A percentile compares a stretch with the other conserved stretches of the same genome.
Conservation (phyloP, 1,140 invertebrate species). For the Drosophila nebulosa region DNA sequence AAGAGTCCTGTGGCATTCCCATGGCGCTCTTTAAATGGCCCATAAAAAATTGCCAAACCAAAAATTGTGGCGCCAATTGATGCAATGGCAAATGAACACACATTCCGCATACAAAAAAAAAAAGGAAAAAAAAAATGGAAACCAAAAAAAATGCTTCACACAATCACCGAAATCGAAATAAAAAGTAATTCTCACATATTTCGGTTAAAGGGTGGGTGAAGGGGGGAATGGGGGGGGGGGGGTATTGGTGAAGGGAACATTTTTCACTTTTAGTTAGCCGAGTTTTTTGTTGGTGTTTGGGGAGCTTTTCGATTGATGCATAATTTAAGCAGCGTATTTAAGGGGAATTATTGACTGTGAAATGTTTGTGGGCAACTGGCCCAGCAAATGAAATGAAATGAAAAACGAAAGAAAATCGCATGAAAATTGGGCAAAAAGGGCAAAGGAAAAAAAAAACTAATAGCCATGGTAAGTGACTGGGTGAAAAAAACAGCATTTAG, state of each 20-base stretch:
- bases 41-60: conserved; percentile 38
- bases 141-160: not conserved
- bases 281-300: conserved; percentile 18
- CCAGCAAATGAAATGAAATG: not conserved
- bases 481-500: not conserved
- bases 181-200: conserved; percentile 64
- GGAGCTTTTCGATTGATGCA: conserved; percentile 38
- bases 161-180: conserved; percentile 32
- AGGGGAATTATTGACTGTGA: conserved; percentile 65
- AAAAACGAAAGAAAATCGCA: not conserved
- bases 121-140: conserved; percentile 10
- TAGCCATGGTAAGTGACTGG: not conserved
- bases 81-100: conserved; percentile 21
- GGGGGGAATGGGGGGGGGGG: not conserved
- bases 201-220: not conserved
- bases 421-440: not conserved
- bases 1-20: conserved; percentile 45
- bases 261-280: conserved; percentile 43
- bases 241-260: conserved; percentile 49
- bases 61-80: conserved; percentile 53
- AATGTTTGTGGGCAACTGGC: conserved; percentile 24
- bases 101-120: conserved; percentile 2
- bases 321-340: conserved; percentile 72
- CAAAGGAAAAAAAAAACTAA: not conserved
- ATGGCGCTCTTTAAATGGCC: conserved; percentile 66